A percentile compares a stretch with the other conserved stretches of the same genome.
Evolutionary conservation across 2,797 vertebrate genomes (phyloP).

Genomic region (Jordanella pulchra): DNA sequence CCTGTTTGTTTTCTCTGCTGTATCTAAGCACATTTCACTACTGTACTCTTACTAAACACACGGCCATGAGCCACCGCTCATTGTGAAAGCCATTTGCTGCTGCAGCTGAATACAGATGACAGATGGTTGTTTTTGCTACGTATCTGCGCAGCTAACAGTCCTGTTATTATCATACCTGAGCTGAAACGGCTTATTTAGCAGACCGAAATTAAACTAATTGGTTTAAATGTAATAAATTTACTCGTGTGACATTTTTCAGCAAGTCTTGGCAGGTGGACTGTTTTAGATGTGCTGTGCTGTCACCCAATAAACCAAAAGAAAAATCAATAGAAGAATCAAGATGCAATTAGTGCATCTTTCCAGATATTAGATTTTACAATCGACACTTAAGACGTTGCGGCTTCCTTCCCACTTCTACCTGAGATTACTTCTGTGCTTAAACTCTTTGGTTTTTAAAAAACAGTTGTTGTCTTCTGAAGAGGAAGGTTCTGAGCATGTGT

Average conservation of each 20-base stretch:
- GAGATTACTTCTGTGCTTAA: slow-evolving; percentile 27
- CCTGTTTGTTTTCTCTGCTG: slow-evolving; percentile 76
- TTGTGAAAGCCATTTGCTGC: slow-evolving; percentile 41
- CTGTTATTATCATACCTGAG: slow-evolving; percentile 10
- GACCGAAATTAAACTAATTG: background rate
- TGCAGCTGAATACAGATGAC: slow-evolving; percentile 24
- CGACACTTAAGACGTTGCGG: too few species aligned
- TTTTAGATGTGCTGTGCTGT: background rate
- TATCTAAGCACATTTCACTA: slow-evolving; percentile 71
- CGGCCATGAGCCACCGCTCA: slow-evolving; percentile 36
- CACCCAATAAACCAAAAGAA: background rate
- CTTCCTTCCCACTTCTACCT: background rate
- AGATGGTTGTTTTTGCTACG: slow-evolving; percentile 14
- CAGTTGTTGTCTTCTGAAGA: slow-evolving; percentile 20
- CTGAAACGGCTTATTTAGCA: background rate
- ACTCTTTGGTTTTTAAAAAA: slow-evolving; percentile 20
- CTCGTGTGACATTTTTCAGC: background rate
- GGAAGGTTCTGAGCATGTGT: slow-evolving; percentile 39
- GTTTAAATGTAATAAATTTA: background rate
- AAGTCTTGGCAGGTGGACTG: background rate
- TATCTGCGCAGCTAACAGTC: slow-evolving; percentile 1
- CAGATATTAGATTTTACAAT: too few species aligned
- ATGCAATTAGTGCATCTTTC: too few species aligned
- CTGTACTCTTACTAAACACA: slow-evolving; percentile 53
- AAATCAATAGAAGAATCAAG: background rate